These are phyloP conservation scores for Clamator glandarius DNA, from an alignment of 2,797 vertebrate species.

Conservation along the genomic window DNA sequence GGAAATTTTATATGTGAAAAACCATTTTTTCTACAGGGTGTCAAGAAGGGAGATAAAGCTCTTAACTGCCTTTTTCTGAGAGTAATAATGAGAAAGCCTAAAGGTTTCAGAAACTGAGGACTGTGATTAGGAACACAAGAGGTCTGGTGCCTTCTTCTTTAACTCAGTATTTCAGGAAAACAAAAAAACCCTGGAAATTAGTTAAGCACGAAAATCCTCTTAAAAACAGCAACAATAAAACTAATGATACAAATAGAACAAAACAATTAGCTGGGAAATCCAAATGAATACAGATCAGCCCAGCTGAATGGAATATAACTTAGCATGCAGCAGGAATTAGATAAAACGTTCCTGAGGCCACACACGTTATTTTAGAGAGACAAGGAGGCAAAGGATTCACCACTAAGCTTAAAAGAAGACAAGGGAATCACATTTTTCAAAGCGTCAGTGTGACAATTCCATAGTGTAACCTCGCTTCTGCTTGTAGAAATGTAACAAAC, in stretches of 20 bases:
- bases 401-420: background rate
- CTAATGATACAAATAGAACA: background rate
- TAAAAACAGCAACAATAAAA: background rate
- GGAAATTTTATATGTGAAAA: background rate
- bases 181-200: background rate
- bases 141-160: background rate
- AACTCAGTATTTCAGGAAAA: background rate
- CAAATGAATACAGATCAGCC: background rate
- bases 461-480: background rate
- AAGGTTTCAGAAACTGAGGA: background rate
- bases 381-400: background rate
- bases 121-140: background rate
- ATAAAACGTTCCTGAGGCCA: background rate
- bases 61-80: background rate
- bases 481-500: background rate
- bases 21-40: background rate
- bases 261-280: slow-evolving; percentile 42
- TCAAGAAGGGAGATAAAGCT: background rate
- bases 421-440: background rate
- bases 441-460: background rate
- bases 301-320: background rate
- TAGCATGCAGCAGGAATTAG: background rate
- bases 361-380: background rate
- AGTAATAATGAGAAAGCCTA: background rate
- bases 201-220: background rate